phyloP scores from a whole-genome alignment of 2,113 vertebrate species.

The Cephalopholis sonnerati region DNA sequence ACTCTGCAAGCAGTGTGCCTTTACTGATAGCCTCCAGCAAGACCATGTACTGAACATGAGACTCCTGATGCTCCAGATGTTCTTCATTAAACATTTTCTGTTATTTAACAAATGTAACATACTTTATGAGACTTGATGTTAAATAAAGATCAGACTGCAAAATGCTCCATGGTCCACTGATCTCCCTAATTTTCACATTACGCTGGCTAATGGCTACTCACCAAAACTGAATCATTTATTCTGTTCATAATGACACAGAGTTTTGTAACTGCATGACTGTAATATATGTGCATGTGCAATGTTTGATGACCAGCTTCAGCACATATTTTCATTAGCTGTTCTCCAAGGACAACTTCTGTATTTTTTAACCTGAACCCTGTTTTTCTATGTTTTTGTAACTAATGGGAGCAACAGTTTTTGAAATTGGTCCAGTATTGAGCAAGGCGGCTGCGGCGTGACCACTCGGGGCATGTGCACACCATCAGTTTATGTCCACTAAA shows the following conservation, averaged over 20 bases:
- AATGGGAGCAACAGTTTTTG: too few species aligned
- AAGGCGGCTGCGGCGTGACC: too few species aligned
- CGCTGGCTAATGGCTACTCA: constrained; percentile 6
- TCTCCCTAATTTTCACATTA: constrained; percentile 42
- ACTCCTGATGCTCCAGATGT: constrained; percentile 60
- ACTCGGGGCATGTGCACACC: too few species aligned
- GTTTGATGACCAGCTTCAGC: constrained; percentile 26
- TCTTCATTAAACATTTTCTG: constrained; percentile 42
- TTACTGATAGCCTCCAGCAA: constrained; percentile 51
- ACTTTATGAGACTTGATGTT: constrained; percentile 38
- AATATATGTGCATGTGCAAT: constrained; percentile 14
- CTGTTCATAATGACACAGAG: constrained; percentile 7
- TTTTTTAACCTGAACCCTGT: too few species aligned
- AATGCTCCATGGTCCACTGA: constrained; percentile 13
- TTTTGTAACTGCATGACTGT: neutral
- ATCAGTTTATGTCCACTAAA: too few species aligned
- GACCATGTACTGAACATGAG: constrained; percentile 33
- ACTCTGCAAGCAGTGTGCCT: constrained; percentile 29
- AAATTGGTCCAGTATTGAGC: too few species aligned
- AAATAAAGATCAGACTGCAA: constrained; percentile 38
- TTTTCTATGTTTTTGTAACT: too few species aligned
- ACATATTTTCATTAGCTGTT: constrained; percentile 23
- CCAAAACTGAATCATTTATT: neutral
- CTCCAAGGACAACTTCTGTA: neutral
- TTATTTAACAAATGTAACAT: constrained; percentile 46